Evolutionary conservation across 2,888 invertebrate genomes (phyloP).

Genomic region (Metacarcinus magister): DNA sequence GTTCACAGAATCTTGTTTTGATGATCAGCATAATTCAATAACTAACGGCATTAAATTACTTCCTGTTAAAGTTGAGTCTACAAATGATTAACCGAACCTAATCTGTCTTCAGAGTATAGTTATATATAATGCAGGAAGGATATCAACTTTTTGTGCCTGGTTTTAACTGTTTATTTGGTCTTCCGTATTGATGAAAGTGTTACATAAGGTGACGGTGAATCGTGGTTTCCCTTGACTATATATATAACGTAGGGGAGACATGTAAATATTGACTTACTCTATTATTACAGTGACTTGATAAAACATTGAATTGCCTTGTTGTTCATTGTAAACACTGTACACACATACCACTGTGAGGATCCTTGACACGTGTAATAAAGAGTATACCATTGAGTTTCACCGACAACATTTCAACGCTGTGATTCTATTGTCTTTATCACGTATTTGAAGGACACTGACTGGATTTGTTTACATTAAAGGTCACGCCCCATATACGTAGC

Average conservation of each 20-base stretch:
- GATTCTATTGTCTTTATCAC: not conserved
- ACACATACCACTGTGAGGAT: too few relatives aligned
- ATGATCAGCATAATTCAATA: not conserved
- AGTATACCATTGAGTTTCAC: not conserved
- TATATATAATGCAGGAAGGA: not conserved
- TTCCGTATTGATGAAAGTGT: not conserved
- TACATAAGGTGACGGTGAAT: not conserved
- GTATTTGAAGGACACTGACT: not conserved
- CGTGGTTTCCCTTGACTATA: not conserved
- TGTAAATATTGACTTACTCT: too few relatives aligned
- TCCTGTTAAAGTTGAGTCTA: not conserved
- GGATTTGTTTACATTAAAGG: not conserved
- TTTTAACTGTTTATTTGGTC: not conserved
- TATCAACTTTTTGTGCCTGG: not conserved
- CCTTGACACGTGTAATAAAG: too few relatives aligned
- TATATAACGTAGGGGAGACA: too few relatives aligned
- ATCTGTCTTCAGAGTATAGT: not conserved
- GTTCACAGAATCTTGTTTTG: not conserved
- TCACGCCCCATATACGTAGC: not conserved
- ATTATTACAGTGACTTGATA: too few relatives aligned
- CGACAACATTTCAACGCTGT: not conserved
- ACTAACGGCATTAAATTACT: not conserved
- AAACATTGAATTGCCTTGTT: too few relatives aligned
- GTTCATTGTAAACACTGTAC: too few relatives aligned
- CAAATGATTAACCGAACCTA: not conserved